Base-by-base conservation (phyloP, 1,140 invertebrate species). In the Euwallacea fornicatus region DNA sequence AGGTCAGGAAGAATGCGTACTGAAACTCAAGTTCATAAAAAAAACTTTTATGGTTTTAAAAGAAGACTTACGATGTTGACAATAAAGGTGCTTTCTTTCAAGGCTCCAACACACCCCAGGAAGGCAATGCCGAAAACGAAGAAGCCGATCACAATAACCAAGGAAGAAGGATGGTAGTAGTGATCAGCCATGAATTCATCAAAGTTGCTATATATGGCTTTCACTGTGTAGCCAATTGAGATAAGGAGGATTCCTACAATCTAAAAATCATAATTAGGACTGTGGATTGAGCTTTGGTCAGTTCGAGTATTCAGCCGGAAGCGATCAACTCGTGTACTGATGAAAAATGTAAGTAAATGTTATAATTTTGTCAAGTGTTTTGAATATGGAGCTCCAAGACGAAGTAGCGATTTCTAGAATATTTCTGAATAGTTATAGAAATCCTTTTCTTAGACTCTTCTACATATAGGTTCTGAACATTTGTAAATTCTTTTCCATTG, bases 81-180 rank as follows among this genome's bases (percentile, higher is more conserved):
- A 82, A 95, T 87, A 80, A 90, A 92, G 8, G 91, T 90, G 78
- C 91, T 94, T 81, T 94, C 92, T 79, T 88, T 91, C 59, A 93
- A 78, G 0, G 93, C 93, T 8, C 93, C 93, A 73, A 90, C 90
- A 78, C 91, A 93, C 61, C 93, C 93, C 76, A 94, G 89, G 56
- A 92, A 86, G 0, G 92, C 90, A 10, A 95, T 90, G 44, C 92
- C 82, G 62, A 94, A 88, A 74, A 94, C 88, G 21, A 94, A 86
- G 58, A 88, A 84, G 0, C 93, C 93, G 71, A 93, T 89, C 54
- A 89, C 86, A 61, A 95, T 89, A 21, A 94, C 82, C 9, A 95
- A 83, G 4, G 86, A 87, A 0, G 91, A 89, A 16, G 91, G 90
- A 7, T 90, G 91, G 69, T 88, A 88, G 76, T 90, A 90, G 76